These are phyloP conservation scores for Lycodopsis pacificus DNA, from an alignment of 2,797 vertebrate genomes.

Conservation along the genomic window DNA sequence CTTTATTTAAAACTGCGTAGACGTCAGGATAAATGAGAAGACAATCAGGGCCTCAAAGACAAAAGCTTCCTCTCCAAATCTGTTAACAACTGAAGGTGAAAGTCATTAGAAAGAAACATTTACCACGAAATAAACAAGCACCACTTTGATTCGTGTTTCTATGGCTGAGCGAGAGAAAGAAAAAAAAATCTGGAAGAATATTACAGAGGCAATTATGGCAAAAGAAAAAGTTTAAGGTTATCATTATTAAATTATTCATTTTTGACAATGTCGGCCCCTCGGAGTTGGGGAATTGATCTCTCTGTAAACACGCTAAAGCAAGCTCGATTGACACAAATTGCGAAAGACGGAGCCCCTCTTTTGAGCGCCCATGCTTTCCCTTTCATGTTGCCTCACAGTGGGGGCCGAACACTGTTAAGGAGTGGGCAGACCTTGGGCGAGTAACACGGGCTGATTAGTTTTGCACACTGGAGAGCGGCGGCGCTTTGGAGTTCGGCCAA, in stretches of 20 bases:
- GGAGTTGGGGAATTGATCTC: slow-evolving; percentile 77
- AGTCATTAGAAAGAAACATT: slow-evolving; percentile 38
- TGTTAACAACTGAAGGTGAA: slow-evolving; percentile 46
- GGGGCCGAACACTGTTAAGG: slow-evolving; percentile 68
- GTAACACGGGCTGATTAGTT: slow-evolving; percentile 80
- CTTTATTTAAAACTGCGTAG: background rate
- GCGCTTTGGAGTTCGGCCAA: slow-evolving; percentile 74
- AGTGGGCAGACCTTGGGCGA: slow-evolving; percentile 76
- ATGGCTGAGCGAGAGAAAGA: slow-evolving; percentile 33
- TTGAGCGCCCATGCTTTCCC: slow-evolving; percentile 47
- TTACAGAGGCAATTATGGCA: slow-evolving; percentile 72
- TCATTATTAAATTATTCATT: slow-evolving; percentile 77
- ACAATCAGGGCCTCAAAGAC: slow-evolving; percentile 9
- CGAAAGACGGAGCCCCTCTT: slow-evolving; percentile 66
- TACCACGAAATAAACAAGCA: slow-evolving; percentile 53
- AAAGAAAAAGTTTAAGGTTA: slow-evolving; percentile 76
- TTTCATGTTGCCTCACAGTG: slow-evolving; percentile 79
- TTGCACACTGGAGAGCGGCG: slow-evolving; percentile 73
- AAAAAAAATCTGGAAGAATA: slow-evolving; percentile 53
- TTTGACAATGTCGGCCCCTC: slow-evolving; percentile 70
- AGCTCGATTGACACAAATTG: slow-evolving; percentile 75
- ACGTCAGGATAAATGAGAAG: slow-evolving; percentile 29
- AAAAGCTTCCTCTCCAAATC: slow-evolving; percentile 29
- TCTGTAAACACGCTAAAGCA: slow-evolving; percentile 81
- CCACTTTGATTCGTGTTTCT: slow-evolving; percentile 64